Evolutionary conservation across 2,113 vertebrate genomes (phyloP), one percentile per base, ranked within the genome.

Genomic region (Otocyon megalotis): DNA sequence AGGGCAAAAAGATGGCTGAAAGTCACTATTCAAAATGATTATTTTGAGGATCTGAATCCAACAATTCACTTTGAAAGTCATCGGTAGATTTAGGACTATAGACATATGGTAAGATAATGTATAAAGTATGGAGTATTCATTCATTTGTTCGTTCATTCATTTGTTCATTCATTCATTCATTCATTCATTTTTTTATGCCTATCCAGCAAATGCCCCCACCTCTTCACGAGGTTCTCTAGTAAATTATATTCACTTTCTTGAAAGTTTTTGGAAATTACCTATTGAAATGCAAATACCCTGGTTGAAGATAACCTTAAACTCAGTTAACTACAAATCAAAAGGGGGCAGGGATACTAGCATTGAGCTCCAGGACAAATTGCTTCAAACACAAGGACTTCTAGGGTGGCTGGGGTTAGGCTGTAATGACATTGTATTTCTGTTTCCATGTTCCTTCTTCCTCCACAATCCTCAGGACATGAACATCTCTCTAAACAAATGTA

Each of bases 401-500:
- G 15, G 12, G 28, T 56, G 48, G 54, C 83, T 22, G 62, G 37
- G 60, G 15, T 72, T 65, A 54, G 74, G 37, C 56, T 90, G 20
- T 35, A 30, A 83, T 69, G 67, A 50, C 37, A 86, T 60, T 5
- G 8, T 56, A 28, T n/a, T 88, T 90, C 20, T 24, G 3, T 93
- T 74, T 58, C 2, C 0, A 14, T 50, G 37, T 65, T 28, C 53
- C 8, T 19, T 92, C 32, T 82, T 76, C 43, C 30, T 62, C n/a
- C 28, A 53, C 6, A 62, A 30, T 81, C 69, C 35, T 37, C 20
- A 43, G 63, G 79, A 77, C 56, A 54, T 2, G 22, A 32, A 53
- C 35, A 32, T 80, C 74, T 97, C 24, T 96, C 84, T 90, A 76
- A 89, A 22, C 53, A 92, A 89, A 85, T 43, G 15, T 30, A 28